Conservation (phyloP, 2,113 vertebrate species). For the Heterotis niloticus region DNA sequence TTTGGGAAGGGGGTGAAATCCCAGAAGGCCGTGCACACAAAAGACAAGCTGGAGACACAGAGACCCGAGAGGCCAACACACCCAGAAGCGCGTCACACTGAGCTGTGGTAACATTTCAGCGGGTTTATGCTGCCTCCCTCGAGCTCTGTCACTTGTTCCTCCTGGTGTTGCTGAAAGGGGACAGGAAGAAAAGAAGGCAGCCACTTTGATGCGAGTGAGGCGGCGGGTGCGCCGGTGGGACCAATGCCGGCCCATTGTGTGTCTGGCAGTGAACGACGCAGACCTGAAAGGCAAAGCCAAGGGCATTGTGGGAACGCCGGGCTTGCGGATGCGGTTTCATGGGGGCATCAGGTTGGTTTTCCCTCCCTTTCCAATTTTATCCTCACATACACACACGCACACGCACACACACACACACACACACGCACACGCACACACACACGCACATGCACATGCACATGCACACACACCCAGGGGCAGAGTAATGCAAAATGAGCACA, state of each 20-base stretch:
- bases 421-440: neutral
- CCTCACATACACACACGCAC: neutral
- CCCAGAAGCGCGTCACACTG: neutral
- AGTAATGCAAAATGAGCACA: neutral
- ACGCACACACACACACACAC: neutral
- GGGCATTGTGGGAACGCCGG: too few relatives aligned
- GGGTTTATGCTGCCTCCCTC: neutral
- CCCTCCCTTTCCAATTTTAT: neutral
- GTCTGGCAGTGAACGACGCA: too few relatives aligned
- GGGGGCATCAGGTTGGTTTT: neutral
- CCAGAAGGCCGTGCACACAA: neutral
- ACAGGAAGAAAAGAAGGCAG: too few relatives aligned
- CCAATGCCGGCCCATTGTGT: too few relatives aligned
- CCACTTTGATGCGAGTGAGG: too few relatives aligned
- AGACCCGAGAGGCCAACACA: neutral
- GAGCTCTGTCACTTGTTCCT: neutral
- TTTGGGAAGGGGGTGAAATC: neutral
- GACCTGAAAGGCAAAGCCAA: too few relatives aligned
- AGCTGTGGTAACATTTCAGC: neutral
- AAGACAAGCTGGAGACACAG: neutral
- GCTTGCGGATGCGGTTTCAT: neutral
- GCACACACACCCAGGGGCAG: neutral
- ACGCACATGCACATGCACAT: neutral
- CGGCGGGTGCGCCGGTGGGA: too few relatives aligned
- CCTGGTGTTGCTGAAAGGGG: too few relatives aligned